These are phyloP conservation scores for Labeo catla DNA, from an alignment of 2,113 vertebrate genomes.

Conservation along the genomic window DNA sequence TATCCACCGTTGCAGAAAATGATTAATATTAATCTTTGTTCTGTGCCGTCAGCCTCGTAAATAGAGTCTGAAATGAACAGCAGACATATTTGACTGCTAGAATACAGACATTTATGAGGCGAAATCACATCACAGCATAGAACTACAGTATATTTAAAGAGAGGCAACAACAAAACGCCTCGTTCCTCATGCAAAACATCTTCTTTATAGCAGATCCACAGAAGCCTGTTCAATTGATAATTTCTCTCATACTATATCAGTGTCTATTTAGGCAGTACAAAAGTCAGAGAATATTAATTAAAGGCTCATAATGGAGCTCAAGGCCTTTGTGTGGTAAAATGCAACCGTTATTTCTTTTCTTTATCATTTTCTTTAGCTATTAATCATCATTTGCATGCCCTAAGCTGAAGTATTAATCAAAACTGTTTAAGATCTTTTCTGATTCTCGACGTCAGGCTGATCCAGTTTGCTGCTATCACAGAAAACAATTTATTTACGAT, in stretches of 20 bases:
- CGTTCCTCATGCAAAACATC: slow-evolving; percentile 20
- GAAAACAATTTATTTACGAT: background rate
- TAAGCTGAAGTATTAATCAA: slow-evolving; percentile 11
- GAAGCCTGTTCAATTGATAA: background rate
- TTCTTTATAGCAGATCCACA: background rate
- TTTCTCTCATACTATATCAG: background rate
- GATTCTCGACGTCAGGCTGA: background rate
- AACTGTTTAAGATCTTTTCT: background rate
- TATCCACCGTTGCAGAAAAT: slow-evolving; percentile 5
- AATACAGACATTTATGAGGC: slow-evolving; percentile 31
- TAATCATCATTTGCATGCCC: background rate
- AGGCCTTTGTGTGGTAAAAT: slow-evolving; percentile 7
- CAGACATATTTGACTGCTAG: background rate
- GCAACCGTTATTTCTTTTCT: background rate
- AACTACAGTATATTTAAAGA: background rate
- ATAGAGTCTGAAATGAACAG: background rate
- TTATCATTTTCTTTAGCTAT: background rate
- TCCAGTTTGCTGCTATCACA: background rate
- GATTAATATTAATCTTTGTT: background rate
- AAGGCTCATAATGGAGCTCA: slow-evolving; percentile 19
- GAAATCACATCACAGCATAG: background rate
- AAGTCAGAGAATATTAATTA: background rate
- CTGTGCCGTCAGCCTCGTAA: background rate
- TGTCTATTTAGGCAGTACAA: slow-evolving; percentile 11
- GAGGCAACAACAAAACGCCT: slow-evolving; percentile 28